Percentiles rank a stretch among this genome's conserved stretches.
Conservation (phyloP, 2,113 vertebrate genomes). For the Numida meleagris region DNA sequence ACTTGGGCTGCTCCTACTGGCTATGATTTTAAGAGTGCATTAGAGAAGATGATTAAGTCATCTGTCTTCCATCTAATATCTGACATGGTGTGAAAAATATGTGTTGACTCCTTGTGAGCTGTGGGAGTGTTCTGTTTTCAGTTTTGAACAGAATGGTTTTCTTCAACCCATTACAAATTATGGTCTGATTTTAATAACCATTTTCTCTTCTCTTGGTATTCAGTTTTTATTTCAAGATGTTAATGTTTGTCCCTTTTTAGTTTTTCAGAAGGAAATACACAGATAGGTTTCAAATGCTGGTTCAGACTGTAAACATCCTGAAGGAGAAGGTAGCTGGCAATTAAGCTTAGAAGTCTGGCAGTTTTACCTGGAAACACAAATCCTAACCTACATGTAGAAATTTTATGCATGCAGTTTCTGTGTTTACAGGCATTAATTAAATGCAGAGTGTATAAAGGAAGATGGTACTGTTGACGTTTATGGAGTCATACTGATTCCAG, state of each 20-base stretch:
- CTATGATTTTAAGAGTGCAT: not conserved
- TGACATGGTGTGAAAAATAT: conserved; percentile 2
- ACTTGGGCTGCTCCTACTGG: not conserved
- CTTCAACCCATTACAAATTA: not conserved
- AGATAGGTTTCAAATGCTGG: not conserved
- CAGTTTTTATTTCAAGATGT: not conserved
- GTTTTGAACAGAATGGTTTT: not conserved
- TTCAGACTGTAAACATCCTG: not conserved
- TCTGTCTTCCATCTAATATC: not conserved
- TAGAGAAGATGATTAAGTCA: not conserved
- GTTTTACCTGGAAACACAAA: not conserved
- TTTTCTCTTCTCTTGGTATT: not conserved
- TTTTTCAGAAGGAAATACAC: not conserved
- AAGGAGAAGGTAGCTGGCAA: not conserved
- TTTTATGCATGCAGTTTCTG: not conserved
- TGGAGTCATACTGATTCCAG: not conserved
- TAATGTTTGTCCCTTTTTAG: not conserved
- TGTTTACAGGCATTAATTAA: not conserved
- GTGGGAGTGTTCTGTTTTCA: not conserved
- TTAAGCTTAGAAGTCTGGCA: not conserved
- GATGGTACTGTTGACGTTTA: not conserved
- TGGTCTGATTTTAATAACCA: not conserved
- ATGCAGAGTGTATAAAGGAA: not conserved
- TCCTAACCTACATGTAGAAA: not conserved
- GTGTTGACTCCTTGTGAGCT: not conserved